Conservation (phyloP, 2,888 invertebrate genomes). For the Scelioninae gen. 1 region DNA sequence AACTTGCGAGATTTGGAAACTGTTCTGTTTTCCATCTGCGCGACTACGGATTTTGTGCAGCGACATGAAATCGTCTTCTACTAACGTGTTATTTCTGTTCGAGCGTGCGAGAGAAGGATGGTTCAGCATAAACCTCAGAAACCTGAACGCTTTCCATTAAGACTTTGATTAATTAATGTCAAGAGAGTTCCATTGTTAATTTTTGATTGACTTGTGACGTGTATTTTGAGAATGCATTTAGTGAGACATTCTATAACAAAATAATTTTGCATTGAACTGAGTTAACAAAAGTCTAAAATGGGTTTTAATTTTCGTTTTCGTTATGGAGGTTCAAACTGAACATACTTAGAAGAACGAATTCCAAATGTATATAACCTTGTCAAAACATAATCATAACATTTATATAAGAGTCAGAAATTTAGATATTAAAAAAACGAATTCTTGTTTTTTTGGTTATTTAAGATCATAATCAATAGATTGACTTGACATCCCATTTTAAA, state of each 20-base stretch:
- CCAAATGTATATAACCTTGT: conserved; percentile 19
- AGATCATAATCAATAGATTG: not conserved
- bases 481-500: no score
- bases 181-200: conserved; percentile 28
- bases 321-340: no score
- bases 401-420: not conserved
- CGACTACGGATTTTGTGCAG: no score
- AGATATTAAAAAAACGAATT: conserved; percentile 19
- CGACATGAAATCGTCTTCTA: no score
- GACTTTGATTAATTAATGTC: conserved; percentile 23
- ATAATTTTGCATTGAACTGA: no score
- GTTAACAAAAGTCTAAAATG: no score
- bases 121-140: not conserved
- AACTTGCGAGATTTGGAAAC: no score
- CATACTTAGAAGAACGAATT: not conserved
- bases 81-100: no score
- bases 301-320: no score
- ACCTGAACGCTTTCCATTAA: conserved; percentile 17
- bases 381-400: conserved; percentile 21
- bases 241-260: no score
- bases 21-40: no score
- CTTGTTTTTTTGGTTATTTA: conserved; percentile 2
- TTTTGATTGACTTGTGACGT: conserved; percentile 16
- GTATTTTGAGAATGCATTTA: not conserved
- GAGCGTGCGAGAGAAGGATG: no score